Evolutionary conservation across 2,888 invertebrate genomes (phyloP).

Genomic region (Hecatera dysodea): DNA sequence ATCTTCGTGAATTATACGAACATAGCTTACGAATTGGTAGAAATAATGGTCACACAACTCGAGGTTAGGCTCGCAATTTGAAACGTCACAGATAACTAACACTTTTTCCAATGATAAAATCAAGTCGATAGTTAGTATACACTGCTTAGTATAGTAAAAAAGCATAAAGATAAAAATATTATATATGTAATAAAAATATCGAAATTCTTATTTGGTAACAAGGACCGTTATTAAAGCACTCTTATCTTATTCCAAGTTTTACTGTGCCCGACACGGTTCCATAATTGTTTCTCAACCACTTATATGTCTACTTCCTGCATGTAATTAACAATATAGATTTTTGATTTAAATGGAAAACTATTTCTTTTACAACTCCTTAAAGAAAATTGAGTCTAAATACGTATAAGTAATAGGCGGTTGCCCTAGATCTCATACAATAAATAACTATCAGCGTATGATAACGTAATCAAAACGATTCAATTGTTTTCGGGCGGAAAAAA

Average conservation of each 20-base stretch:
- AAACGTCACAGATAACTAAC: background rate
- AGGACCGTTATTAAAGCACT: no score
- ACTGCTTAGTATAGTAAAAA: no score
- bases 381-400: constrained; percentile 26
- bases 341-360: background rate
- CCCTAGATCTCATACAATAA: constrained; percentile 51
- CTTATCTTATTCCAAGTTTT: no score
- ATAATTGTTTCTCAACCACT: no score
- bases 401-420: constrained; percentile 34
- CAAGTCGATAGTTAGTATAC: background rate
- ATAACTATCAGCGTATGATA: constrained; percentile 59
- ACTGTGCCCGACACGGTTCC: no score
- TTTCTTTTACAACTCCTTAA: background rate
- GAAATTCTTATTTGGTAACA: no score
- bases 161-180: no score
- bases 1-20: background rate
- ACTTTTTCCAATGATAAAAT: background rate
- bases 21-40: background rate
- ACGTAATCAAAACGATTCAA: constrained; percentile 52
- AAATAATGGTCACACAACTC: no score
- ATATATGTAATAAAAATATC: no score
- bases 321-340: no score
- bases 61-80: background rate
- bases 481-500: constrained; percentile 53
- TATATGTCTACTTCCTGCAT: no score